A percentile compares a stretch with the other conserved stretches of the same genome.
These are phyloP conservation scores for Myopa tessellatipennis DNA, from an alignment of 2,888 invertebrate species.

Conservation along the genomic window DNA sequence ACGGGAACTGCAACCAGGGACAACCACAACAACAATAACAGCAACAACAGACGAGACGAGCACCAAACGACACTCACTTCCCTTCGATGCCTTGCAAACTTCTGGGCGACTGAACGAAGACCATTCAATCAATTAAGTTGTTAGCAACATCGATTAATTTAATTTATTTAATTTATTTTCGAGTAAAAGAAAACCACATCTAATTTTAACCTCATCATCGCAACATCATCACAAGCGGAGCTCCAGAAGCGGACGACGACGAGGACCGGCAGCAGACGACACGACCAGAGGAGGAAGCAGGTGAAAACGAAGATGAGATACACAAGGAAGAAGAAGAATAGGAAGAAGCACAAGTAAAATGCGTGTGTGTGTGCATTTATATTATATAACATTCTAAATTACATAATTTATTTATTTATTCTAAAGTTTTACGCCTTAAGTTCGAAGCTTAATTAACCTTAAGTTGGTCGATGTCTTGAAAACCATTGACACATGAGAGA, in stretches of 20 bases:
- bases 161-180: conserved; percentile 63
- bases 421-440: conserved; percentile 37
- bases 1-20: conserved; percentile 24
- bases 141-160: conserved; percentile 49
- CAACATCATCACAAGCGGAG: not conserved
- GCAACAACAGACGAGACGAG: conserved; percentile 32
- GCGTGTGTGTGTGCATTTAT: conserved; percentile 48
- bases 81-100: no score
- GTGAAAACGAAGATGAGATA: conserved; percentile 28
- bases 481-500: conserved; percentile 54
- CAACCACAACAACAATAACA: conserved; percentile 33
- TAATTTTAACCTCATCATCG: not conserved
- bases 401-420: conserved; percentile 44
- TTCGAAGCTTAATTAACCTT: conserved; percentile 41
- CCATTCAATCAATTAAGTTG: not conserved
- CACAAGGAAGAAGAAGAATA: conserved; percentile 18
- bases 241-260: not conserved
- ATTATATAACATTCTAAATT: conserved; percentile 40
- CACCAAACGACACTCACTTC: conserved; percentile 6
- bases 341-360: conserved; percentile 34
- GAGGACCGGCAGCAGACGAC: not conserved
- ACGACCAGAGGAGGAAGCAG: not conserved
- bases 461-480: conserved; percentile 43
- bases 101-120: not conserved
- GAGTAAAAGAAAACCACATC: not conserved